A percentile compares a stretch with the other conserved stretches of the same genome.
phyloP scores from a whole-genome alignment of 2,797 vertebrate species.

The Epinephelus malabaricus region DNA sequence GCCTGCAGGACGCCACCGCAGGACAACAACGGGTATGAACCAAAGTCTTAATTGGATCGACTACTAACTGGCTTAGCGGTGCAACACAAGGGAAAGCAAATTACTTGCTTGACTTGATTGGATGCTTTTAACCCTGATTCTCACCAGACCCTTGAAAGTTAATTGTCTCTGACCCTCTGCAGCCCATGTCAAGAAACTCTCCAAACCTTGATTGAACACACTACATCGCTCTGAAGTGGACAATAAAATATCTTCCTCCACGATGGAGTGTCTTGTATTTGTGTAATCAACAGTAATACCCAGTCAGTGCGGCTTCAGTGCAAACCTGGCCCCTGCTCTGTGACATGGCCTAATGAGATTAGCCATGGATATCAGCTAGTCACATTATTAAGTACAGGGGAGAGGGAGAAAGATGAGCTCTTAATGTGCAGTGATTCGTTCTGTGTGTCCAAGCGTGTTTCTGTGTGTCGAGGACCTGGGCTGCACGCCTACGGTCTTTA shows the following conservation, averaged over 20 bases:
- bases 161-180: constrained; percentile 67
- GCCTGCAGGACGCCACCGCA: constrained; percentile 44
- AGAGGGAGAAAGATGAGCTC: constrained; percentile 60
- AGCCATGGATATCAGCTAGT: constrained; percentile 72
- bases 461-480: constrained; percentile 55
- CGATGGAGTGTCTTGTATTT: constrained; percentile 57
- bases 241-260: constrained; percentile 52
- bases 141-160: constrained; percentile 64
- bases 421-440: constrained; percentile 74
- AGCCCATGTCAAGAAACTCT: constrained; percentile 60
- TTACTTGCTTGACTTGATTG: constrained; percentile 69
- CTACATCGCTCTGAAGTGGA: constrained; percentile 60
- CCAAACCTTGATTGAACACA: constrained; percentile 57
- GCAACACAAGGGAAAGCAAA: constrained; percentile 59
- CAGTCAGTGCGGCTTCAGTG: constrained; percentile 46
- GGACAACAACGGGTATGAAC: constrained; percentile 34
- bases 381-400: constrained; percentile 56
- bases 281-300: constrained; percentile 65
- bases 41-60: constrained; percentile 76
- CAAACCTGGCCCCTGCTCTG: constrained; percentile 62
- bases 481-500: constrained; percentile 67
- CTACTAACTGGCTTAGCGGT: constrained; percentile 66
- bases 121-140: constrained; percentile 72
- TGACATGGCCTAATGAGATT: constrained; percentile 75
- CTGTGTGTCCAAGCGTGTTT: constrained; percentile 70